phyloP scores from a whole-genome alignment of 2,113 vertebrate species.

The Gymnobelideus leadbeateri region DNA sequence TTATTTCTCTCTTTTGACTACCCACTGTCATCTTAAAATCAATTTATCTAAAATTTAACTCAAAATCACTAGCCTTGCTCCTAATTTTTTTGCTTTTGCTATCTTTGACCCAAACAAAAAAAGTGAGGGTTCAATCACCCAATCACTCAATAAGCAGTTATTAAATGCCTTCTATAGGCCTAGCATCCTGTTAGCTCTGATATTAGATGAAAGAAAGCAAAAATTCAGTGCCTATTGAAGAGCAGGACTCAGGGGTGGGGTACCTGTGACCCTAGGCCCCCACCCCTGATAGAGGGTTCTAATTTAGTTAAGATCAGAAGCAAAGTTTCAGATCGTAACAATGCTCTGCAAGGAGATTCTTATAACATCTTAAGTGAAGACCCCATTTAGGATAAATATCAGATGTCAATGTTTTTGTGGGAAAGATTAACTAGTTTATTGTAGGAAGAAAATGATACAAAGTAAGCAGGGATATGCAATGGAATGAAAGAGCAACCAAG shows the following conservation, averaged over 20 bases:
- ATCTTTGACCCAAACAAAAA: not conserved
- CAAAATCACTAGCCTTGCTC: not conserved
- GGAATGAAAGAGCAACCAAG: not conserved
- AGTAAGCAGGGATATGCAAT: not conserved
- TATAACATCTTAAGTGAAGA: not conserved
- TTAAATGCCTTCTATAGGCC: not conserved
- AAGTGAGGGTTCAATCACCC: not conserved
- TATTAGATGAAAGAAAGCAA: not conserved
- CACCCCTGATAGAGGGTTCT: not conserved
- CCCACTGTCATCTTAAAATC: not conserved
- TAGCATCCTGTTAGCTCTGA: not conserved
- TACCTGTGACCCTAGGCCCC: too few species aligned
- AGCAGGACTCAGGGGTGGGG: not conserved
- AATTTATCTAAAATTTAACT: not conserved
- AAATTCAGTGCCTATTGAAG: not conserved
- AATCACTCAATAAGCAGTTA: not conserved
- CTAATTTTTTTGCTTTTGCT: not conserved
- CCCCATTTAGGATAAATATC: not conserved
- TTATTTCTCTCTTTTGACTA: not conserved
- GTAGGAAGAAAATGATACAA: not conserved
- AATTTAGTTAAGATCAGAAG: not conserved
- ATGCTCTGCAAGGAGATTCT: not conserved
- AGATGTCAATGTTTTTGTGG: not conserved
- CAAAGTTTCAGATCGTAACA: not conserved
- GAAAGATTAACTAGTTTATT: not conserved